Evolutionary conservation across 2,888 invertebrate species (phyloP).

Genomic region (Dyspetes luteomarginatus): DNA sequence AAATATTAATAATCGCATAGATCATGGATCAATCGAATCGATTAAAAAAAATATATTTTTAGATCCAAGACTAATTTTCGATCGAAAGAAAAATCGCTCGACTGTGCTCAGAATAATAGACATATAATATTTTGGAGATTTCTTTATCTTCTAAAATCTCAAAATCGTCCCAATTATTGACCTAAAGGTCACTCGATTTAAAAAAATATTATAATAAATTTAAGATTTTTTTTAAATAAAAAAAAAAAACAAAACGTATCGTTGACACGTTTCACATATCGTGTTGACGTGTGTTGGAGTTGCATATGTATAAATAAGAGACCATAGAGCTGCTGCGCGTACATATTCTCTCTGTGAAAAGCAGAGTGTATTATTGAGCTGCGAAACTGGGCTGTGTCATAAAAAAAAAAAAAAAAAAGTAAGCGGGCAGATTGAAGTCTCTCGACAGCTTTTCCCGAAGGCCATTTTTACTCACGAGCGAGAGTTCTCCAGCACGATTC

Average conservation of each 20-base stretch:
- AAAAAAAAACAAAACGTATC: neutral
- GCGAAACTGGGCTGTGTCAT: conserved; percentile 42
- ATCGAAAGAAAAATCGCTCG: no score
- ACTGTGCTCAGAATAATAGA: no score
- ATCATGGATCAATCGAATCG: no score
- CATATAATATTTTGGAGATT: no score
- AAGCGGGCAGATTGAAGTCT: conserved; percentile 42
- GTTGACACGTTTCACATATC: neutral
- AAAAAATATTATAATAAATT: neutral
- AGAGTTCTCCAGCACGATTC: conserved; percentile 8
- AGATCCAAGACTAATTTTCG: no score
- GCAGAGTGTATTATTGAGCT: conserved; percentile 28
- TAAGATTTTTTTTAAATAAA: neutral
- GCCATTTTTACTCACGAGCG: conserved; percentile 49
- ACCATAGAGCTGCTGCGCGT: conserved; percentile 29
- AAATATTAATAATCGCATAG: no score
- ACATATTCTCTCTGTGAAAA: conserved; percentile 1
- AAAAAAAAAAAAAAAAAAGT: conserved; percentile 7
- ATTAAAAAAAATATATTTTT: no score
- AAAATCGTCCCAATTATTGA: no score
- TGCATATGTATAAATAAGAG: conserved; percentile 28
- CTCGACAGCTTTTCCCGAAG: conserved; percentile 36
- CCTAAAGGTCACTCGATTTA: neutral
- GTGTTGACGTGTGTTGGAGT: conserved; percentile 2
- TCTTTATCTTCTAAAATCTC: no score